phyloP scores from a whole-genome alignment of 2,113 vertebrate species.

The Pristiophorus japonicus region DNA sequence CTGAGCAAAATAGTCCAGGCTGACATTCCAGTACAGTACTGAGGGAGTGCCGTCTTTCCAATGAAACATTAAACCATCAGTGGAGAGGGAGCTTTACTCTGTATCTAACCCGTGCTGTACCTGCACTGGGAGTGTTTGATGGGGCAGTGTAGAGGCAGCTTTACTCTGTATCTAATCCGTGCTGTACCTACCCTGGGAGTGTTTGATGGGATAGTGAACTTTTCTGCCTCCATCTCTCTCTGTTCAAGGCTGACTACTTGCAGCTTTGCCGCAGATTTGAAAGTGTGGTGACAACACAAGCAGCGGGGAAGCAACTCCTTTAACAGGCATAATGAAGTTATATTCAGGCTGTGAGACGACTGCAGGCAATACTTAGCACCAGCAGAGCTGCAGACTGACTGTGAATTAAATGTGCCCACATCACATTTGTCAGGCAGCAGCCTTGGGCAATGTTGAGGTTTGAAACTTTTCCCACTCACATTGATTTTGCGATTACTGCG shows the following conservation, averaged over 20 bases:
- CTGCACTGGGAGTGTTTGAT: no score
- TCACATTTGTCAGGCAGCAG: constrained; percentile 21
- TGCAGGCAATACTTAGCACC: constrained; percentile 15
- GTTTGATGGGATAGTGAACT: neutral
- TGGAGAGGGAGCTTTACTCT: no score
- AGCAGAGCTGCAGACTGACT: neutral
- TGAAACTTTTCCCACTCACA: neutral
- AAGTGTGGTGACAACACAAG: constrained; percentile 1
- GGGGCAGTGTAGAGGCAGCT: neutral
- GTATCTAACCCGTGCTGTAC: no score
- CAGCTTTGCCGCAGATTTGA: neutral
- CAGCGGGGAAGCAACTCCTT: neutral
- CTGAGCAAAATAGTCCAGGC: no score
- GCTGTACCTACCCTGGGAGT: neutral
- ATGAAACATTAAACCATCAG: no score
- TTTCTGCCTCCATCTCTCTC: neutral
- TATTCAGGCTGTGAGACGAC: constrained; percentile 23
- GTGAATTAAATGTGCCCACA: constrained; percentile 23
- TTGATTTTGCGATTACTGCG: neutral
- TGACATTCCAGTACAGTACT: no score
- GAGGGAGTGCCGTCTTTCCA: no score
- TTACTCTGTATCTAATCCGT: neutral
- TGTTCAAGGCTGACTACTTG: neutral
- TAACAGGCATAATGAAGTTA: constrained; percentile 4
- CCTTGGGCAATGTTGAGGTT: neutral